Conservation (phyloP, 1,140 invertebrate species). For the Ctenoplectra terminalis region DNA sequence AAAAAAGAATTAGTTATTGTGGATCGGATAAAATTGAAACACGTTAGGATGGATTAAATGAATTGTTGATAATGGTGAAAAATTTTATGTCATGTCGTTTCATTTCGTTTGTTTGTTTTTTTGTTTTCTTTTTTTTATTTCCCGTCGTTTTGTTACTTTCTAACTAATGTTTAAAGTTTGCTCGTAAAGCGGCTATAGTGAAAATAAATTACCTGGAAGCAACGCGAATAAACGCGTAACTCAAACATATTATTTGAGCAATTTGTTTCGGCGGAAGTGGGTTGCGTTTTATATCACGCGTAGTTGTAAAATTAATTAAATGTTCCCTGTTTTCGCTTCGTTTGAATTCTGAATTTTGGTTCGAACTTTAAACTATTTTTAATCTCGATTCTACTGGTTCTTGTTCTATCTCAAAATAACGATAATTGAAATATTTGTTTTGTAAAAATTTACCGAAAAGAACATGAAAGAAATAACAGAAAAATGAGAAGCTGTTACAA, state of each 20-base stretch:
- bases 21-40: no score
- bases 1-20: no score
- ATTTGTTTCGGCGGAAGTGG: neutral
- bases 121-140: neutral
- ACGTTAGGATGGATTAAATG: no score
- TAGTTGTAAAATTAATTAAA: slow-evolving; percentile 1
- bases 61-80: neutral
- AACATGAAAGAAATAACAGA: no score
- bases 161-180: neutral
- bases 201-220: neutral
- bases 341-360: neutral
- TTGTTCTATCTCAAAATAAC: no score
- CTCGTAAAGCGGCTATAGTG: neutral
- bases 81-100: no score
- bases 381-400: no score
- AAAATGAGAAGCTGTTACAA: no score
- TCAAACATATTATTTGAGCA: neutral
- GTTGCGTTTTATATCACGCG: neutral
- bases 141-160: neutral
- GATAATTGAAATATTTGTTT: no score
- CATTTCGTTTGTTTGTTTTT: no score
- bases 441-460: no score
- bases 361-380: no score
- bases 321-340: neutral
- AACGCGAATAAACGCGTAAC: neutral